Base-by-base conservation (phyloP, 2,113 vertebrate genomes). In the Salminus brasiliensis region DNA sequence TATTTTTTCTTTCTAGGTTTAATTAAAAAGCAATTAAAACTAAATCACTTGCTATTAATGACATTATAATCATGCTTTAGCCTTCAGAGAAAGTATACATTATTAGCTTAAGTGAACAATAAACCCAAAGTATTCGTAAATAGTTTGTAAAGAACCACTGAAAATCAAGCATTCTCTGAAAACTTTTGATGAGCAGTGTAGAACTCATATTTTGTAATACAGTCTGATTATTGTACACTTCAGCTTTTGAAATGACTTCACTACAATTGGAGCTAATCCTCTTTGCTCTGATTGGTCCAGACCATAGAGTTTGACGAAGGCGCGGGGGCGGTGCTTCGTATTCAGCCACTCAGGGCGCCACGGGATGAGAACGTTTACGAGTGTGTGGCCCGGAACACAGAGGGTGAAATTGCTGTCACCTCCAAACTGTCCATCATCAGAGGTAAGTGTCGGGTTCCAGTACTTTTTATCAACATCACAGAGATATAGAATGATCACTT, bases 271-370 rank as follows among this genome's bases (percentile, higher is more conserved):
- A 15, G 13, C 12, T 45, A 62, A 60, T 34, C 16, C 18, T 11
- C 43, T 73, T 30, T 39, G 29, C 53, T 62, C 30, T 77, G 27
- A 68, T 73, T 80, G 80, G 52, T 83, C 18, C 90, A 99, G 97
- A 98, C 96, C 0, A 95, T 99, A 10, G 97, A 98, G 80, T 99
- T 98, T 85, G 98, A 99, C 29, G 97, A 97, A 55, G 97, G 97
- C 0, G 94, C 98, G 0, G 98, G 97, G 1, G 97, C 98, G 0
- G 98, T 99, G 57, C 83, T 99, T 87, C 92, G 98, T 84, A 99
- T 99, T 91, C 97, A 99, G 88, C 98, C 98, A 0, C 95, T 99
- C 4, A 89, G 98, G 83, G 97, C 97, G 0, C 97, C 97, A 1
- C 92, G 98, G 1, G 97, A 99, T 1, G 98, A 99, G 89, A 98